These are phyloP conservation scores for Drosophila koepferae DNA, from an alignment of 2,888 invertebrate species.

Conservation along the genomic window DNA sequence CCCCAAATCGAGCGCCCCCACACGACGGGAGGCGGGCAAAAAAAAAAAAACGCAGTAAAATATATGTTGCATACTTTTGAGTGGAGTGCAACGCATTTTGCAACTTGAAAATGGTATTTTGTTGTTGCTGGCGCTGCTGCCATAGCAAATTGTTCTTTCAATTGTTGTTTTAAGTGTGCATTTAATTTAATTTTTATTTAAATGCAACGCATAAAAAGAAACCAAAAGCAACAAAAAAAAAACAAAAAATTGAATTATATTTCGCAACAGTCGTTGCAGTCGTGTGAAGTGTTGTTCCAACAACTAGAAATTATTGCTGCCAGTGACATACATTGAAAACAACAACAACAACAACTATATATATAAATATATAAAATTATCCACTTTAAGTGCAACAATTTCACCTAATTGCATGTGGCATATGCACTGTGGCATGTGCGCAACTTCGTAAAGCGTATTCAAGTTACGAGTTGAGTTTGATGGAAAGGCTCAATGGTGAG, in stretches of 20 bases:
- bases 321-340: conserved; percentile 41
- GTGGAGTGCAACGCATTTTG: conserved; percentile 73
- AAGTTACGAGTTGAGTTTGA: not conserved
- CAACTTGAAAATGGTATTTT: conserved; percentile 71
- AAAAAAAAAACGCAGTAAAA: conserved; percentile 21
- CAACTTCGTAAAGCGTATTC: not conserved
- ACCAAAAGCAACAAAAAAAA: conserved; percentile 42
- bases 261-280: conserved; percentile 16
- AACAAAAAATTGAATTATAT: conserved; percentile 25
- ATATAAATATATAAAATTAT: not conserved
- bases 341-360: not conserved
- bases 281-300: conserved; percentile 21
- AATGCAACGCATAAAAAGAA: conserved; percentile 53
- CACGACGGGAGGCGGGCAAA: conserved; percentile 21
- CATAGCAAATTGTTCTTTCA: conserved; percentile 38
- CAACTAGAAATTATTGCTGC: conserved; percentile 33
- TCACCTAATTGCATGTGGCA: conserved; percentile 8
- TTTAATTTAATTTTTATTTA: conserved; percentile 74
- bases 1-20: conserved; percentile 34
- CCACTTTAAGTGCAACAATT: conserved; percentile 6
- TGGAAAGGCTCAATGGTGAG: too few relatives aligned
- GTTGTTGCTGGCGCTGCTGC: conserved; percentile 33
- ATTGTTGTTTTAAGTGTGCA: conserved; percentile 55
- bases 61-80: conserved; percentile 69
- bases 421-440: not conserved